Base-by-base conservation (phyloP, 2,113 vertebrate genomes). In the Dendrocopos noguchii region DNA sequence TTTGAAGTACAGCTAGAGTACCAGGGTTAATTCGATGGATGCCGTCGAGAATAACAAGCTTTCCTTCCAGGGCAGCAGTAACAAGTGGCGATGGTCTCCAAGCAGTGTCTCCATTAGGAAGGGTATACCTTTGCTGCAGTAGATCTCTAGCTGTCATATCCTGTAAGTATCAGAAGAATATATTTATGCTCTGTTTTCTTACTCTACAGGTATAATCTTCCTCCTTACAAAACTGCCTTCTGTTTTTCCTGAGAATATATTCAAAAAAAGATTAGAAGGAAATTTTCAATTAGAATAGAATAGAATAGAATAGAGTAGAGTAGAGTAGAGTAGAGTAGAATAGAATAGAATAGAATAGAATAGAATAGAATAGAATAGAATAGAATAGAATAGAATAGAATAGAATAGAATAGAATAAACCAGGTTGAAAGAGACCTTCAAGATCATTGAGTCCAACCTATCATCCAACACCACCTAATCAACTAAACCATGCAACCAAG, bases 131-230 rank as follows among this genome's bases (percentile, higher is more conserved):
- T 93, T 99, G 99, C 97, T 99, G 99, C 0, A 99, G 98, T 31
- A 99, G 97, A 87, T 99, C 99, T 81, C 99, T 97, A 2, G 98
- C 99, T 0, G 99, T 99, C 99, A 99, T 99, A 86, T 99, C 99
- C 99, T 99, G 73, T 9, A 89, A 91, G 65, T 3, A 91, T 19
- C 22, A 84, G 42, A 92, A 80, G 9, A 94, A 73, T 12, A 7
- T 10, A 63, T 34, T 84, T 57, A 53, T 53, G 33, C 9, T 33
- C 29, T 14, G 4, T 12, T 79, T 60, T 87, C 24, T 55, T 71
- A 13, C n/a, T 31, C 64, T 81, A 44, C 2, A 29, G 61, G 8
- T 17, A 74, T 16, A 33, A 7, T 22, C 4, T 73, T 82, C 73
- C 56, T 56, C 39, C 16, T 84, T 79, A 33, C 55, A 72, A 84